Base-by-base conservation (phyloP, 1,140 invertebrate genomes). In the Spodoptera frugiperda region DNA sequence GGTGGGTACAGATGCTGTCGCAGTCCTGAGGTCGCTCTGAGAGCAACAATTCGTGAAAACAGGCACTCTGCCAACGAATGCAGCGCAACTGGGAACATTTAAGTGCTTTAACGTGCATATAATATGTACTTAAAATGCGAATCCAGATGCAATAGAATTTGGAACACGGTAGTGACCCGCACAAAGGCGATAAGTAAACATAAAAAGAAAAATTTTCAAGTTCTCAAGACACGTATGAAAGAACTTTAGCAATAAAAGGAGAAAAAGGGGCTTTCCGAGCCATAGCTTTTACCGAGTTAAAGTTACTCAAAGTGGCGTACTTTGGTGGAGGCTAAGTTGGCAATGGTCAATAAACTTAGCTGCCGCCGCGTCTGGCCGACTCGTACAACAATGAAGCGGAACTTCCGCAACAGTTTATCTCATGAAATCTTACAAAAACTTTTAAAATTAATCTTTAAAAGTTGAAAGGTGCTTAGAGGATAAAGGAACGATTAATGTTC, bases 161-260 rank as follows among this genome's bases (percentile, higher is more conserved):
- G 21, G 33, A 53, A 53, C 59, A 70, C 12, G 30, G 55, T 63
- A 63, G 25, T 63, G 72, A 59, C 17, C 21, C 74, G 15, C 49
- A 53, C 57, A 57, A 5, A 74, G 19, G 46, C 59, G 25, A 46
- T 53, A 53, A 65, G 76, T 71, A 77, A 61, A 76, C 77, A 82
- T 82, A 77, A 81, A 78, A 78, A 80, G 80, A 74, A 84, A 68
- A 81, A 81, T 80, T 82, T 80, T 81, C 67, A 80, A 85, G 77
- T 89, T 85, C 77, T 76, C 78, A 79, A 83, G 82, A 83, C 83
- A 90, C 85, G 87, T 89, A 88, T 90, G 84, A 89, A 84, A 84
- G 82, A 92, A 91, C 81, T 92, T 92, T 89, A 78, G 84, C 86
- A 92, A 92, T 92, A 92, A 91, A 92, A 91, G 77, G 83, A 80